These are phyloP conservation scores for Mesorhabditis spiculigera DNA, from an alignment of 2,888 invertebrate genomes.

Conservation along the genomic window DNA sequence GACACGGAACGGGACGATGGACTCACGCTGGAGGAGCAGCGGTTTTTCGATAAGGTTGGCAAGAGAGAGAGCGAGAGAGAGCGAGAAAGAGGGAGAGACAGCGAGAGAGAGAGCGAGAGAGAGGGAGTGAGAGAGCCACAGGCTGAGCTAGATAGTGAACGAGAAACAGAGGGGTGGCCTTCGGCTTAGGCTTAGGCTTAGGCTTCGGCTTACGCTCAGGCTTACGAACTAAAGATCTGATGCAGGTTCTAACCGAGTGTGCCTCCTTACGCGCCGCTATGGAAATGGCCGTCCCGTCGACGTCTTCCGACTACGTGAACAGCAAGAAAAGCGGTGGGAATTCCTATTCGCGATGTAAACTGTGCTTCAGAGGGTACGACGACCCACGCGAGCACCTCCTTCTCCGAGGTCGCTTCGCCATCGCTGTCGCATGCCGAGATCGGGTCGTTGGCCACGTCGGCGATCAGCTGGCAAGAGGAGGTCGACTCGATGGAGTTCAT, in stretches of 20 bases:
- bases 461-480: conserved; percentile 37
- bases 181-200: too few species aligned
- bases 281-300: conserved; percentile 10
- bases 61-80: too few species aligned
- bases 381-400: not conserved
- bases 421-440: not conserved
- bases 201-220: not conserved
- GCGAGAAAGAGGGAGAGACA: too few species aligned
- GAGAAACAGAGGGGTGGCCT: too few species aligned
- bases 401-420: not conserved
- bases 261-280: conserved; percentile 29
- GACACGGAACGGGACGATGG: conserved; percentile 20
- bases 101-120: too few species aligned
- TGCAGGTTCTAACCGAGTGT: conserved; percentile 28
- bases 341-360: too few species aligned
- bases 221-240: not conserved
- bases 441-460: conserved; percentile 23
- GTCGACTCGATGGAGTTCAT: conserved; percentile 35
- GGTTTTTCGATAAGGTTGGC: conserved; percentile 44
- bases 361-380: too few species aligned
- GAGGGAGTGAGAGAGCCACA: too few species aligned
- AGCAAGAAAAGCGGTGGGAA: too few species aligned
- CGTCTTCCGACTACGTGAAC: not conserved
- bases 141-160: too few species aligned
- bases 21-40: conserved; percentile 41